Conservation (phyloP, 2,888 invertebrate species). For the Conchocele bisecta region DNA sequence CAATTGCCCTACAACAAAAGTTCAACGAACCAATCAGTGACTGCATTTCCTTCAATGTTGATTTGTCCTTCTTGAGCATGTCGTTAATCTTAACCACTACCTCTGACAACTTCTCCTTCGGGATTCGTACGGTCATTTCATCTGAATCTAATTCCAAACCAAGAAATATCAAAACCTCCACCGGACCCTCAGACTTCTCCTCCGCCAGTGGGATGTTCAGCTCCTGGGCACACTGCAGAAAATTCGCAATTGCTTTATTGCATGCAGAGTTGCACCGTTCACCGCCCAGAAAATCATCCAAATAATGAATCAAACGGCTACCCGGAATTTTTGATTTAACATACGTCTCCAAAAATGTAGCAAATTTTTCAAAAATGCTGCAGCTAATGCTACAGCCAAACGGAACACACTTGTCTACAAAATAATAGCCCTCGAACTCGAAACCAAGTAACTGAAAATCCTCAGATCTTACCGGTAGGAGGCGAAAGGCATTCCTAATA, state of each 20-base stretch:
- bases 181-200: constrained; percentile 13
- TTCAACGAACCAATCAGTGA: constrained; percentile 14
- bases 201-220: constrained; percentile 13
- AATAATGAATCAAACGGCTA: constrained; percentile 1
- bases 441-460: too few relatives aligned
- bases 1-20: constrained; percentile 21
- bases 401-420: too few relatives aligned
- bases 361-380: constrained; percentile 40
- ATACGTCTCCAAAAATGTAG: constrained; percentile 34
- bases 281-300: constrained; percentile 14
- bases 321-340: background rate
- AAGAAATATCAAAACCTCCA: background rate
- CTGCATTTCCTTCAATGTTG: constrained; percentile 1
- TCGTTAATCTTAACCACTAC: constrained; percentile 5
- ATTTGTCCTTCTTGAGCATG: background rate
- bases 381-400: constrained; percentile 31
- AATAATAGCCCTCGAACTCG: too few relatives aligned
- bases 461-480: constrained; percentile 19
- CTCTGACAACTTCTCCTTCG: background rate
- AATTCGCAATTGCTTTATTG: background rate
- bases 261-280: background rate
- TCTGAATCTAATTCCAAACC: constrained; percentile 6
- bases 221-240: background rate
- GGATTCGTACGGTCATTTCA: constrained; percentile 7
- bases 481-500: constrained; percentile 24